Evolutionary conservation across 2,113 vertebrate genomes (phyloP), one percentile per base, ranked within the genome.

Genomic region (Phrynosoma platyrhinos): DNA sequence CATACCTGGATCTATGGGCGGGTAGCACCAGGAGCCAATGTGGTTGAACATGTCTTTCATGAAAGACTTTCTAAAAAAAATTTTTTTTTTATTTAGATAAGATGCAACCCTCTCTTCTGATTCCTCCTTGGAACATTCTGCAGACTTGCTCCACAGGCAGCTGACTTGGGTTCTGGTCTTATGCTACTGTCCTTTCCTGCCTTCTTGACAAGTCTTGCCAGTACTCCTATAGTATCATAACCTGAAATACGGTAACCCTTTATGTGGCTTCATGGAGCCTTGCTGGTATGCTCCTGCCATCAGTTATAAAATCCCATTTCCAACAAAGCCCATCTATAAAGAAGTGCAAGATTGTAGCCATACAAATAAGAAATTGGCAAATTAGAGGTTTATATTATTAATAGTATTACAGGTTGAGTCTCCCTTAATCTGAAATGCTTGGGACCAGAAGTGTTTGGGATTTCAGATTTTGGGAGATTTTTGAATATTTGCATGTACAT

Each of bases 281-380:
- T 55, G 53, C 53, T 55, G 53, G 53, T 36, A 36, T 36, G 36
- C 36, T 36, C 36, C 36, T 82, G 40, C 62, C 62, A 23, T 66
- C 9, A 40, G 20, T 82, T 82, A 36, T 21, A 82, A 82, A 82
- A 82, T 82, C 21, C 58, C 36, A 27, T 36, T 40, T 82, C 66
- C 36, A 23, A 36, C 32, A 62, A 14, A 12, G n/a, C n/a, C 9
- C 3, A 16, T 82, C 23, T 42, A 58, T 25, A 82, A 66, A 12
- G 32, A 25, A 21, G 12, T 27, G 58, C 80, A 66, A 42, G 1
- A 76, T 79, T 85, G 27, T 82, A 90, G 84, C 72, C 78, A 40
- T 30, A 55, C 47, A 71, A 79, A 80, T 42, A 81, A 23, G n/a
- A 52, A 87, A 16, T 20, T 62, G 84, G 91, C 55, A 80, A 88